A percentile compares a stretch with the other conserved stretches of the same genome.
Evolutionary conservation across 2,888 invertebrate species (phyloP).

Genomic region (Ptychoptera contaminata): DNA sequence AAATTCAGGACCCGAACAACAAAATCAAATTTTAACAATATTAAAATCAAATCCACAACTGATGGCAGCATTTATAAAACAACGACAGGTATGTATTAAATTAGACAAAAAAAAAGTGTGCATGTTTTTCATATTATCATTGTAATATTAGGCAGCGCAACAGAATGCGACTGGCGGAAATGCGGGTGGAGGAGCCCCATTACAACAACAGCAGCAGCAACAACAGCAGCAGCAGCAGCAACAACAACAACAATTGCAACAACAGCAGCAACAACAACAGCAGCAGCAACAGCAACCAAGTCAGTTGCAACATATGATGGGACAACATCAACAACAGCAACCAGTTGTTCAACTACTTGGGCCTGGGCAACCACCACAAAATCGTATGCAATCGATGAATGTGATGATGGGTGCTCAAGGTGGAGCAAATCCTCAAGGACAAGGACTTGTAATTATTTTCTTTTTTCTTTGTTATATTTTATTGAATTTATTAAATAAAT

Average conservation of each 20-base stretch:
- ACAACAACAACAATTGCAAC: slow-evolving; percentile 23
- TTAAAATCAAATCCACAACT: slow-evolving; percentile 87
- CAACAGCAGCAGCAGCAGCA: neutral
- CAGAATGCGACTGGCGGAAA: too few species aligned
- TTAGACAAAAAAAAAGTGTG: too few species aligned
- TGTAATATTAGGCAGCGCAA: too few species aligned
- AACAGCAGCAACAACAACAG: slow-evolving; percentile 21
- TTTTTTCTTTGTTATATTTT: too few species aligned
- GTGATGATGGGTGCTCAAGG: too few species aligned
- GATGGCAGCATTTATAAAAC: slow-evolving; percentile 90
- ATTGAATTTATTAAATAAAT: too few species aligned
- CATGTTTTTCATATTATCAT: too few species aligned
- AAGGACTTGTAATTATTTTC: slow-evolving; percentile 29
- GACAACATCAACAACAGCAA: slow-evolving; percentile 24
- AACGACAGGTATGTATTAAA: slow-evolving; percentile 44
- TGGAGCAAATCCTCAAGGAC: slow-evolving; percentile 18
- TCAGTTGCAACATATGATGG: slow-evolving; percentile 29
- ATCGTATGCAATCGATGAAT: slow-evolving; percentile 25
- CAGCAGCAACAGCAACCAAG: slow-evolving; percentile 22
- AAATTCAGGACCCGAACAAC: slow-evolving; percentile 71
- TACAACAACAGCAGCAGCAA: slow-evolving; percentile 2
- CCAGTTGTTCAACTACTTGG: slow-evolving; percentile 1
- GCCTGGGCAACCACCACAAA: slow-evolving; percentile 22
- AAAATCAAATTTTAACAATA: slow-evolving; percentile 75
- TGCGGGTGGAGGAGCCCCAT: slow-evolving; percentile 8